phyloP scores from a whole-genome alignment of 2,797 vertebrate genomes.

The Enteromius paludinosus region DNA sequence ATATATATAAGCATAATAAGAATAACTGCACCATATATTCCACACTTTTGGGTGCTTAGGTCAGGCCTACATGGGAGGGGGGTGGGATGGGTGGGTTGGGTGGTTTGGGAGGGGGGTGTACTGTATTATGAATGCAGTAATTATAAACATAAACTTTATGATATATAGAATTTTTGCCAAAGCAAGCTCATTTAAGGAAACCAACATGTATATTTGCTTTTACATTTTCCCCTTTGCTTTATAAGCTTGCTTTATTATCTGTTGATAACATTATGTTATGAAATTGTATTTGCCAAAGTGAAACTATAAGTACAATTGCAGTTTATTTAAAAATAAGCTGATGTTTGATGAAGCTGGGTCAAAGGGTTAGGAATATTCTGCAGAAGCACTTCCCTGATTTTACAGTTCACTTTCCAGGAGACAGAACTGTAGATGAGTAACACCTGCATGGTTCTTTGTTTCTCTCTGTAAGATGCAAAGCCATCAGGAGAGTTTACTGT shows the following conservation, averaged over 20 bases:
- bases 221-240: neutral
- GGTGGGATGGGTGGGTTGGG: conserved; percentile 59
- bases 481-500: conserved; percentile 75
- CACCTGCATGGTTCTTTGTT: conserved; percentile 52
- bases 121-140: conserved; percentile 19
- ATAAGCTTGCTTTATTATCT: conserved; percentile 15
- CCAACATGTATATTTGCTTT: neutral
- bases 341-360: neutral
- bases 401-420: conserved; percentile 35
- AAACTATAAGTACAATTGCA: neutral
- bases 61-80: conserved; percentile 75
- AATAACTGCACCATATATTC: conserved; percentile 8
- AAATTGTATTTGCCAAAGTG: neutral
- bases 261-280: neutral
- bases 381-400: neutral
- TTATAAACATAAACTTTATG: neutral
- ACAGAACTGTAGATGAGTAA: conserved; percentile 57
- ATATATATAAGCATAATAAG: conserved; percentile 17
- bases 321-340: neutral
- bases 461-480: conserved; percentile 46
- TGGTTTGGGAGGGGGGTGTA: conserved; percentile 61
- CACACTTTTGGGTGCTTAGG: conserved; percentile 46
- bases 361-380: neutral
- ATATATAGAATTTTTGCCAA: neutral
- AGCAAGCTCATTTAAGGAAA: neutral